Evolutionary conservation across 2,113 vertebrate species (phyloP).

Genomic region (Vidua macroura): DNA sequence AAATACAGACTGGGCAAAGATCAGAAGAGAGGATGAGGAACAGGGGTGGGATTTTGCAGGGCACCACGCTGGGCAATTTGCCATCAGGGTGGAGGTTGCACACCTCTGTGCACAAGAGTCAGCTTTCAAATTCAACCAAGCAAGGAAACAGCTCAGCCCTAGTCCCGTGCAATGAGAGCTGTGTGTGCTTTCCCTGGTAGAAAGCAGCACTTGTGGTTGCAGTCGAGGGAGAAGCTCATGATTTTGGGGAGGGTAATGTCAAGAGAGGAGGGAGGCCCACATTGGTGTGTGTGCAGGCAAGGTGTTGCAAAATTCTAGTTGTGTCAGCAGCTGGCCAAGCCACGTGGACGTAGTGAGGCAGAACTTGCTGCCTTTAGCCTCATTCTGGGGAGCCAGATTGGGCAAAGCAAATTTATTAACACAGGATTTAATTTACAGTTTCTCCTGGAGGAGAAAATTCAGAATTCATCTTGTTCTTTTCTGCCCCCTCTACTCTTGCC

Average conservation of each 20-base stretch:
- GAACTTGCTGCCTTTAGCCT: not conserved
- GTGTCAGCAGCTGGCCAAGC: not conserved
- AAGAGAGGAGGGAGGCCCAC: not conserved
- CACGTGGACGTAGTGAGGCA: not conserved
- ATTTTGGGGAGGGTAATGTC: not conserved
- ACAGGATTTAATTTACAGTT: not conserved
- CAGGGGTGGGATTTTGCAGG: not conserved
- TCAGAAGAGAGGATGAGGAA: not conserved
- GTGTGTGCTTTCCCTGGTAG: not conserved
- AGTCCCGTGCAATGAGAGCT: not conserved
- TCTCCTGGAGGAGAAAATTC: not conserved
- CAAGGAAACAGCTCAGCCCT: not conserved
- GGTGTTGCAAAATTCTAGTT: not conserved
- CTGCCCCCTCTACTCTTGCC: not conserved
- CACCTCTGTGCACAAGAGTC: not conserved
- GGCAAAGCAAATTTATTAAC: not conserved
- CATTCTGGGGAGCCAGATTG: not conserved
- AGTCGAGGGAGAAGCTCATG: not conserved
- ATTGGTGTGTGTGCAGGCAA: not conserved
- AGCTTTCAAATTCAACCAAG: not conserved
- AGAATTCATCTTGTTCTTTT: not conserved
- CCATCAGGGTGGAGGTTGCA: not conserved
- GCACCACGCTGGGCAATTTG: accelerated
- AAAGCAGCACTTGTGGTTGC: not conserved
- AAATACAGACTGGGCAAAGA: not conserved